Percentiles rank a stretch among this genome's conserved stretches.
phyloP scores from a whole-genome alignment of 2,113 vertebrate genomes.

The Mugil cephalus region DNA sequence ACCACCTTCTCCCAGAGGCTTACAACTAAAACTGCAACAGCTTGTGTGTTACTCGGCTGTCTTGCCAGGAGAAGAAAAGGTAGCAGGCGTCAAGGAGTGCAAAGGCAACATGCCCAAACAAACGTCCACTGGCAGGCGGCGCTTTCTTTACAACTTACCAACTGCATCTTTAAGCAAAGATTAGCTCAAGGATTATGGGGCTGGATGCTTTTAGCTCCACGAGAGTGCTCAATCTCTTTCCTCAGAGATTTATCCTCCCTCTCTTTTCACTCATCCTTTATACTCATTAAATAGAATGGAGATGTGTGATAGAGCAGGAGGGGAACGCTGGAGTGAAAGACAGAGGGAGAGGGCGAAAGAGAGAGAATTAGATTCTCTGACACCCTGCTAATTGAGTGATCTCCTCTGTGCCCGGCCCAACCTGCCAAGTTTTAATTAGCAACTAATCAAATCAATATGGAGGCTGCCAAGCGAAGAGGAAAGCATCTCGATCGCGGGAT shows the following conservation, averaged over 20 bases:
- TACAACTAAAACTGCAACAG: conserved; percentile 46
- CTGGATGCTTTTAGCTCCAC: conserved; percentile 71
- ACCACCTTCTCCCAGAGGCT: conserved; percentile 56
- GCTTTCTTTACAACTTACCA: conserved; percentile 64
- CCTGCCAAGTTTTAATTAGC: conserved; percentile 93
- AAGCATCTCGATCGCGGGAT: conserved; percentile 50
- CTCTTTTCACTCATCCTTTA: conserved; percentile 64
- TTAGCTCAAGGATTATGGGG: conserved; percentile 77
- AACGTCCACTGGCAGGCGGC: conserved; percentile 53
- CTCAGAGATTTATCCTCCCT: conserved; percentile 61
- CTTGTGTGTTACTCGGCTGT: conserved; percentile 40
- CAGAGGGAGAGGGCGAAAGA: conserved; percentile 65
- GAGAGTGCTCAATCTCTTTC: conserved; percentile 55
- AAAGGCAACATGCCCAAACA: conserved; percentile 57
- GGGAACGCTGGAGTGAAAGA: conserved; percentile 40
- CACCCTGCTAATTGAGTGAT: conserved; percentile 89
- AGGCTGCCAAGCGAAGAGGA: conserved; percentile 69
- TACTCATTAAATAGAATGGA: conserved; percentile 73
- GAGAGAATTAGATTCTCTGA: conserved; percentile 91
- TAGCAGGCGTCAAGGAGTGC: conserved; percentile 29
- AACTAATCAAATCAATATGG: conserved; percentile 97
- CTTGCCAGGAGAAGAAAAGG: conserved; percentile 45
- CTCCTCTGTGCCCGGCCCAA: conserved; percentile 86
- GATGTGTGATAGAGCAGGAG: conserved; percentile 68
- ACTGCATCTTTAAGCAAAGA: conserved; percentile 79